Base-by-base conservation (phyloP, 2,113 vertebrate species). In the Shinisaurus crocodilurus region DNA sequence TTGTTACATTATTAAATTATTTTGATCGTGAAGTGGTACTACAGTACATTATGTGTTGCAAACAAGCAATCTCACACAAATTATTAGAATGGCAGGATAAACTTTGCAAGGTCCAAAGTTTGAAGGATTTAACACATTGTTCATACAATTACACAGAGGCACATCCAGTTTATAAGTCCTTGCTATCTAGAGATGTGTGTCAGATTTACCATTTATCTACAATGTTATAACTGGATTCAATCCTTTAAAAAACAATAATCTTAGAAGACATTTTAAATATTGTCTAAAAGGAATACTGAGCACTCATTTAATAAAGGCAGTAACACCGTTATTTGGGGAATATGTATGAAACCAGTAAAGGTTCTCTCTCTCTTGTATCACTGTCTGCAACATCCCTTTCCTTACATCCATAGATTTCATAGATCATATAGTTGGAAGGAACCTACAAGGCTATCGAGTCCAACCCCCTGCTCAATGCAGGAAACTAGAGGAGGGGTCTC, bases 1-100 rank as follows among this genome's bases (percentile, higher is more conserved):
- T 63, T 54, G 60, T 8, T 90, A 93, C 92, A 93, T 95, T 84
- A 92, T 83, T 13, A 95, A 86, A 83, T 95, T 94, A 96, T 93
- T 94, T 92, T 94, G 90, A 95, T 86, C 94, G 82, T 85, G 67
- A 76, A 94, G 85, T 92, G 90, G 90, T 90, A n/a, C n/a, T n/a
- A n/a, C n/a, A 70, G 63, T 90, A 93, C 20, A 54, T 90, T 89
- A 81, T 70, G 67, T 86, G 94, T 95, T 94, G 77, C 88, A 79
- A 94, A 96, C 95, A 85, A 82, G 75, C 87, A 93, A 84, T 92
- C 93, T 90, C 89, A 82, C 83, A 88, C 40, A 85, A 84, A 80
- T 92, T 92, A 95, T 94, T 90, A 92, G 92, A 92, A 94, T 45
- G 90, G 83, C 54, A 32, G 40, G 77, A 88, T 94, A 94, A 94